Percentiles rank a stretch among this genome's conserved stretches.
Conservation (phyloP, 2,888 invertebrate genomes). For the Idaea biselata region DNA sequence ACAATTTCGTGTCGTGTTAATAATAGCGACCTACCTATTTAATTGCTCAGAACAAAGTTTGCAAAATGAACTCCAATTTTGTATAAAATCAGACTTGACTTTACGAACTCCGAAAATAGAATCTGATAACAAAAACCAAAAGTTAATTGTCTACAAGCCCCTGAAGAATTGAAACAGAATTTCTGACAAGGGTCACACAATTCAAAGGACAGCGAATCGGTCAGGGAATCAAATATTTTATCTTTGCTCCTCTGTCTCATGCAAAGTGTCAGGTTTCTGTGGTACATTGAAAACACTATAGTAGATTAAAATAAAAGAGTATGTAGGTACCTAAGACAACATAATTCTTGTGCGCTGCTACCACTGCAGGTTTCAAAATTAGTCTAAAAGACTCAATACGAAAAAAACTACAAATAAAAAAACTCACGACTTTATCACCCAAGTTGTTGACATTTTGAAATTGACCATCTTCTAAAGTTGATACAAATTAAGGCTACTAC, state of each 20-base stretch:
- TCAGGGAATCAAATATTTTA: conserved; percentile 11
- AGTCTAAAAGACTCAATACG: no score
- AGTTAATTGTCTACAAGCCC: conserved; percentile 32
- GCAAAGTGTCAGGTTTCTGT: not conserved
- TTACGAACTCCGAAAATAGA: conserved; percentile 11
- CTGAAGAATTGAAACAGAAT: conserved; percentile 32
- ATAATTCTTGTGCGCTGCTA: no score
- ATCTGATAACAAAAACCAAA: conserved; percentile 20
- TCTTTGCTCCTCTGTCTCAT: conserved; percentile 7
- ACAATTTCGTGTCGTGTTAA: no score
- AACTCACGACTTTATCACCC: no score
- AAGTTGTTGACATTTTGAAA: not conserved
- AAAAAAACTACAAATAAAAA: no score
- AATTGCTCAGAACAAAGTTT: conserved; percentile 9
- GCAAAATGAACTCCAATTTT: not conserved
- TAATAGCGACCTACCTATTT: not conserved
- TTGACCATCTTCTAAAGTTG: not conserved
- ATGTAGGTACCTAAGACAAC: no score
- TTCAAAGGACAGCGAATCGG: conserved; percentile 10
- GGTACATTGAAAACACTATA: not conserved
- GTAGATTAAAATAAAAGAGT: not conserved
- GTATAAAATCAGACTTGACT: conserved; percentile 11
- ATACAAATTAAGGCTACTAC: not conserved
- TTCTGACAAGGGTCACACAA: conserved; percentile 29
- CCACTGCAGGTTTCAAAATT: no score